Percentiles rank a stretch among this genome's conserved stretches.
Evolutionary conservation across 2,888 invertebrate genomes (phyloP).

Genomic region (Boloria selene): DNA sequence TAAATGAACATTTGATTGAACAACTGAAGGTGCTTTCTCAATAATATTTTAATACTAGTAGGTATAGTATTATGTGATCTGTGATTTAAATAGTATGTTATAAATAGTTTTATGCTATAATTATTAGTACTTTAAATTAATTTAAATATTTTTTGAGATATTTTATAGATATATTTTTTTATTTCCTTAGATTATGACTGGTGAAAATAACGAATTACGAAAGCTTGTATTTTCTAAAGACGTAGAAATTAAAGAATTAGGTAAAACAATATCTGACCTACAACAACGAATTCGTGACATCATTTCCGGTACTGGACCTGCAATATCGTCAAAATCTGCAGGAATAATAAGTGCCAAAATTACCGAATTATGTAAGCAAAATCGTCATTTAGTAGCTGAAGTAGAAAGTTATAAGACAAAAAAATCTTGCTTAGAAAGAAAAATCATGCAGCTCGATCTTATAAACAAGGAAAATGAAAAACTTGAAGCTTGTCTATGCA

Average conservation of each 20-base stretch:
- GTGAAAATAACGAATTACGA: constrained; percentile 80
- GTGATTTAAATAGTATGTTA: too few species aligned
- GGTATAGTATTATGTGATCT: too few species aligned
- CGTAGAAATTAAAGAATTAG: constrained; percentile 67
- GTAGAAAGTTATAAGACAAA: constrained; percentile 83
- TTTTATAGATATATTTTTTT: too few species aligned
- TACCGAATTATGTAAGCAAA: constrained; percentile 85
- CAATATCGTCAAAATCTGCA: constrained; percentile 75
- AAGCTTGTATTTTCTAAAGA: constrained; percentile 77
- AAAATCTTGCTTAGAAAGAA: constrained; percentile 78
- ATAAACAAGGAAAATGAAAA: constrained; percentile 64
- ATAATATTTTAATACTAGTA: background rate
- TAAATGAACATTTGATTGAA: constrained; percentile 83
- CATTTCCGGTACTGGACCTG: constrained; percentile 71
- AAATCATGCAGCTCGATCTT: constrained; percentile 71
- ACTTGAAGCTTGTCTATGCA: constrained; percentile 63
- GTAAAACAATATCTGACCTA: constrained; percentile 66
- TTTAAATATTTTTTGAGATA: too few species aligned
- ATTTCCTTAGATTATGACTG: constrained; percentile 71
- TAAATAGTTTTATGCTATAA: background rate
- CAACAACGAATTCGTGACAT: constrained; percentile 78
- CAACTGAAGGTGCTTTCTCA: constrained; percentile 76
- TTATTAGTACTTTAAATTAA: background rate
- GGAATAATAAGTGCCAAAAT: constrained; percentile 84
- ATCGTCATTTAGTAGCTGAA: constrained; percentile 84